Base-by-base conservation (phyloP, 2,113 vertebrate genomes). In the Talpa occidentalis region DNA sequence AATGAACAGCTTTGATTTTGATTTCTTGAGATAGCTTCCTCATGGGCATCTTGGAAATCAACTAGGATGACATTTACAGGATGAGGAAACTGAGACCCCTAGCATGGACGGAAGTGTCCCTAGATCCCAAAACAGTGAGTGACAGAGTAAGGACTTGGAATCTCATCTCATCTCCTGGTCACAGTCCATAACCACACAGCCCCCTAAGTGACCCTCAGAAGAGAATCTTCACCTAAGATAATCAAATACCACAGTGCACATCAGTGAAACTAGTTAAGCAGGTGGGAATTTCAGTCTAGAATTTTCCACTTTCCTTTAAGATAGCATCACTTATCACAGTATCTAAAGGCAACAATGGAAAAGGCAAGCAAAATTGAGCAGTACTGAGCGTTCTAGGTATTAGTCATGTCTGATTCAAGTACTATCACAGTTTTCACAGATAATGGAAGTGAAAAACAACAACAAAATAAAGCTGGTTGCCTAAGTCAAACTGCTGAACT, bases 301-400 rank as follows among this genome's bases (percentile, higher is more conserved):
- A 54, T 67, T 28, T 76, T 60, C 26, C 35, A 10, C 30, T 56
- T 73, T 17, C 37, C 16, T 56, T 1, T 12, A 40, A 73, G 28
- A 19, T 15, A 40, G 40, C 11, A 49, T 67, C 4, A 8, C 52
- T 40, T 59, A 64, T 21, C 14, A 52, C 14, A 69, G 30, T 19
- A 10, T 54, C 47, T 67, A 62, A 44, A 88, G 19, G 4, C 8
- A 81, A 40, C 89, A 40, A 3, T 35, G 21, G 62, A 44, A 9
- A 42, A 17, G 21, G n/a, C 42, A 91, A 80, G 47, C 15, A 59
- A 40, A 81, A 74, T 30, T 49, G 67, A 60, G 35, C 32, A 42
- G n/a, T 10, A 2, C 0, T 9, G 15, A 44, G 59, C 11, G 32
- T 16, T 62, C 17, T 59, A 37, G 26, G 54, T 6, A 10, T 0